Percentiles rank a stretch among this genome's conserved stretches.
phyloP scores from a whole-genome alignment of 2,888 invertebrate genomes.

The Cheilosia vernalis region DNA sequence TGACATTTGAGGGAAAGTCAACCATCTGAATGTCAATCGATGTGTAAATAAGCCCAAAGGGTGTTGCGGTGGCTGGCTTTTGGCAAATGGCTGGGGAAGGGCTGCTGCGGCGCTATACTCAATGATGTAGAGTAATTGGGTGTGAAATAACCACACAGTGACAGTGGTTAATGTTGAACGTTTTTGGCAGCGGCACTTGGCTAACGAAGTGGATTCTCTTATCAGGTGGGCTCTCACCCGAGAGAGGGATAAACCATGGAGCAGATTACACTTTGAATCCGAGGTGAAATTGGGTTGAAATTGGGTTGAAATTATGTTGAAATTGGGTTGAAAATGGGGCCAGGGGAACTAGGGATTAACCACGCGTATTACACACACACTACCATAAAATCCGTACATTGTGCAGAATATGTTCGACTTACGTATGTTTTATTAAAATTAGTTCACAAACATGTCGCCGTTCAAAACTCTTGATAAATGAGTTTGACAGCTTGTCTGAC shows the following conservation, averaged over 20 bases:
- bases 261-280: too few relatives aligned
- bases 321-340: too few relatives aligned
- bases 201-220: not conserved
- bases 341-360: too few relatives aligned
- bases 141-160: conserved; percentile 4
- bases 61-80: not conserved
- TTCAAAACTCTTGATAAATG: too few relatives aligned
- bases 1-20: conserved; percentile 50
- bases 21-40: conserved; percentile 27
- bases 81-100: not conserved
- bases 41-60: not conserved
- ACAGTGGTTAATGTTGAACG: not conserved
- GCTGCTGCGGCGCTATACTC: conserved; percentile 23
- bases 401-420: too few relatives aligned
- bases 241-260: not conserved
- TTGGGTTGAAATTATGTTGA: too few relatives aligned
- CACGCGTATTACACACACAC: too few relatives aligned
- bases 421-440: too few relatives aligned
- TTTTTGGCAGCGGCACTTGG: conserved; percentile 12
- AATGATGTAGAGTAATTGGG: conserved; percentile 47
- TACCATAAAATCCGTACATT: too few relatives aligned
- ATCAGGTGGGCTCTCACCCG: not conserved
- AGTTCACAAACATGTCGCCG: too few relatives aligned
- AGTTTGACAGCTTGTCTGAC: too few relatives aligned
- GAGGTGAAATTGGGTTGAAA: too few relatives aligned